A percentile compares a stretch with the other conserved stretches of the same genome.
These are phyloP conservation scores for Poliocrania exsul DNA, from an alignment of 2,797 vertebrate genomes.

Conservation along the genomic window DNA sequence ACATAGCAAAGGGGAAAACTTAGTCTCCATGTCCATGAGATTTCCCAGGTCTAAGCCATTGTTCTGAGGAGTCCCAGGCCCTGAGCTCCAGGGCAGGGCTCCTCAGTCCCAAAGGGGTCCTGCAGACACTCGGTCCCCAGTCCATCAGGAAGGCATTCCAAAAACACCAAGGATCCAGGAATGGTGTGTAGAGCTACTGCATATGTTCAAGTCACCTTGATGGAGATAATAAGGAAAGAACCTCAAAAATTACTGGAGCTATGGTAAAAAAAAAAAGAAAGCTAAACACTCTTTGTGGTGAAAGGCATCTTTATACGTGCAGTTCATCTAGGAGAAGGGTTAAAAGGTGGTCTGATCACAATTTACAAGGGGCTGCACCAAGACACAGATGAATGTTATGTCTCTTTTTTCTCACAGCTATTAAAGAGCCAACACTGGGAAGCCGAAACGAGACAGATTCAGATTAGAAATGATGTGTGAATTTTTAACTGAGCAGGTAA, in stretches of 20 bases:
- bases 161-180: not conserved
- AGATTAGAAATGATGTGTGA: conserved; percentile 40
- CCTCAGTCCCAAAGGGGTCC: not conserved
- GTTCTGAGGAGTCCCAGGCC: not conserved
- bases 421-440: not conserved
- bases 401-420: not conserved
- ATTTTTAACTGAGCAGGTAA: conserved; percentile 35
- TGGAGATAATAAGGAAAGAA: not conserved
- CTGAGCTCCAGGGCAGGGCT: not conserved
- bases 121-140: not conserved
- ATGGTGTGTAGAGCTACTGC: not conserved
- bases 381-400: not conserved
- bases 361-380: not conserved
- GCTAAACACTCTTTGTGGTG: not conserved
- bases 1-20: not conserved
- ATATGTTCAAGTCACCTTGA: not conserved
- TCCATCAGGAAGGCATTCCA: fast-evolving
- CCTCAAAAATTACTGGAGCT: not conserved
- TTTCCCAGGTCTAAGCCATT: not conserved
- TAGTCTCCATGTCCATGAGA: not conserved
- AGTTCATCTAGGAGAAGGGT: not conserved
- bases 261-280: not conserved
- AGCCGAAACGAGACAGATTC: not conserved
- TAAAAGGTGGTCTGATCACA: conserved; percentile 21
- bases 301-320: not conserved